Evolutionary conservation across 1,140 invertebrate species (phyloP).

Genomic region (Rhyzopertha dominica): DNA sequence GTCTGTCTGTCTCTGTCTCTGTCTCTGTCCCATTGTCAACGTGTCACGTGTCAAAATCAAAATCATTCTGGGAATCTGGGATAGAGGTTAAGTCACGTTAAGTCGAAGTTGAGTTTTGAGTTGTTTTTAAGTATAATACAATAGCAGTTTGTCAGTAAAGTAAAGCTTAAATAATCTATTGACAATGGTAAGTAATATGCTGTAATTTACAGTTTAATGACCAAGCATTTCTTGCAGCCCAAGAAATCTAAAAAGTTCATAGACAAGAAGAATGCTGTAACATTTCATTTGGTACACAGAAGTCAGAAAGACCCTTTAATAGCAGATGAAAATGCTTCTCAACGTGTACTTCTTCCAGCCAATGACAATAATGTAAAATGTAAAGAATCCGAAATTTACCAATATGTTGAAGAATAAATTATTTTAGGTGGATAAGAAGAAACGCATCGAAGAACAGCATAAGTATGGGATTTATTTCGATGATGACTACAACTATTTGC

Average conservation of each 20-base stretch:
- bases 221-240: slow-evolving; percentile 52
- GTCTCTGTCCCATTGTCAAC: too few relatives aligned
- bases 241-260: slow-evolving; percentile 76
- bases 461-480: slow-evolving; percentile 96
- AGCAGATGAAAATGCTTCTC: slow-evolving; percentile 82
- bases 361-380: too few relatives aligned
- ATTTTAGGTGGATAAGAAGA: slow-evolving; percentile 29
- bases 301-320: slow-evolving; percentile 88
- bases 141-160: too few relatives aligned
- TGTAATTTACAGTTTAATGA: too few relatives aligned
- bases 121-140: too few relatives aligned
- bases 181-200: neutral
- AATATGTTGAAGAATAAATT: too few relatives aligned
- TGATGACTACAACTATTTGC: slow-evolving; percentile 93
- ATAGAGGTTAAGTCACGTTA: too few relatives aligned
- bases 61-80: too few relatives aligned
- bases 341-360: slow-evolving; percentile 72
- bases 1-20: too few relatives aligned
- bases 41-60: too few relatives aligned
- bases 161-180: too few relatives aligned
- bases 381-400: slow-evolving; percentile 33
- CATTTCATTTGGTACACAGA: slow-evolving; percentile 86
- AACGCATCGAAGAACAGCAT: slow-evolving; percentile 67
- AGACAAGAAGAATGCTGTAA: slow-evolving; percentile 85
- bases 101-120: too few relatives aligned